These are phyloP conservation scores for Oceanites oceanicus DNA, from an alignment of 2,113 vertebrate species.

Conservation along the genomic window DNA sequence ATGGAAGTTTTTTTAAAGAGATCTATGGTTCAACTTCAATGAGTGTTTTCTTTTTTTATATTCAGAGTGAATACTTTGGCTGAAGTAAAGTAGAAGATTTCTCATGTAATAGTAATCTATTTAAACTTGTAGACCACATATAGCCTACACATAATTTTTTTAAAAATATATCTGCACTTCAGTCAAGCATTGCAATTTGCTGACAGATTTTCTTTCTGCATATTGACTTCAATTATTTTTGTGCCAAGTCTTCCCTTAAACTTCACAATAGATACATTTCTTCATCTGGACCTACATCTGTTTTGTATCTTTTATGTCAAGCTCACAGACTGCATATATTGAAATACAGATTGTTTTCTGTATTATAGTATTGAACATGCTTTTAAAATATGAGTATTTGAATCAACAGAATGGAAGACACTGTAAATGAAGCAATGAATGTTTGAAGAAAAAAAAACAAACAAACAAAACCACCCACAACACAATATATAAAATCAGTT, in stretches of 20 bases:
- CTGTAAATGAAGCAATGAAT: background rate
- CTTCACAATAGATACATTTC: background rate
- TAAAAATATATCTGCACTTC: background rate
- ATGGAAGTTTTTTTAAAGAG: background rate
- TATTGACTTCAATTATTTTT: slow-evolving; percentile 28
- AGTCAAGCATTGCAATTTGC: background rate
- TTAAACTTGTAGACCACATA: background rate
- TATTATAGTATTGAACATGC: background rate
- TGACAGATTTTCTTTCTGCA: slow-evolving; percentile 37
- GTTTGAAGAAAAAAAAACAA: background rate
- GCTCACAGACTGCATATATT: background rate
- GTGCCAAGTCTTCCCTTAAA: slow-evolving; percentile 1
- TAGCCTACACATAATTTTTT: background rate
- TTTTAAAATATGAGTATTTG: background rate
- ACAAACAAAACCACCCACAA: background rate
- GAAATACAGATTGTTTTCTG: background rate
- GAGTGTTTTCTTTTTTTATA: background rate
- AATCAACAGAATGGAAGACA: background rate
- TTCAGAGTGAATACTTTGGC: background rate
- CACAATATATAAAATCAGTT: background rate
- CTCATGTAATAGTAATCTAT: background rate
- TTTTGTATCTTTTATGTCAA: background rate
- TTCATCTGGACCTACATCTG: slow-evolving; percentile 31
- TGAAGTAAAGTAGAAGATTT: background rate
- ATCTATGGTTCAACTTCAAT: background rate